Percentiles rank a stretch among this genome's conserved stretches.
phyloP scores from a whole-genome alignment of 2,888 invertebrate species.

The Platycheirus rosarum region DNA sequence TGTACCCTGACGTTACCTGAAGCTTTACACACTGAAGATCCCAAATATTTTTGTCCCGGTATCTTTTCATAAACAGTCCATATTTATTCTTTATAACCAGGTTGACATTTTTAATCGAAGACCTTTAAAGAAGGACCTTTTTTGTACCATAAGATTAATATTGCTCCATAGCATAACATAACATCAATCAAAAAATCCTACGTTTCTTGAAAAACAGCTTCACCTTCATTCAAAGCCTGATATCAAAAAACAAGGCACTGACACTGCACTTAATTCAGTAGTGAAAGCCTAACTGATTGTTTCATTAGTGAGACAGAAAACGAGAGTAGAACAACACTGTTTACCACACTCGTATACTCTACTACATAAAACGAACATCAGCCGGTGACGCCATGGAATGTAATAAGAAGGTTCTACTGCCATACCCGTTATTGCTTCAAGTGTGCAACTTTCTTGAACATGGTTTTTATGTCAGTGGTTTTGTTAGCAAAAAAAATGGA shows the following conservation, averaged over 20 bases:
- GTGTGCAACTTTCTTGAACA: conserved; percentile 72
- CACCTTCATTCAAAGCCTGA: conserved; percentile 52
- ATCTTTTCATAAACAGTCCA: no score
- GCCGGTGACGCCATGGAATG: no score
- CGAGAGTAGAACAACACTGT: conserved; percentile 63
- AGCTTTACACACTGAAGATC: no score
- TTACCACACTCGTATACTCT: conserved; percentile 4
- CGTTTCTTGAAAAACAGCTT: conserved; percentile 36
- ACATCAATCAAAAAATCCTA: conserved; percentile 2
- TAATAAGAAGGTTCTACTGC: conserved; percentile 53
- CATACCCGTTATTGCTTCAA: conserved; percentile 48
- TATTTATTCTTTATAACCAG: no score
- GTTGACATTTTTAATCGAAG: no score
- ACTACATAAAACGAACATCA: no score
- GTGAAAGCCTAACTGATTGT: conserved; percentile 70
- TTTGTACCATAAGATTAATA: no score
- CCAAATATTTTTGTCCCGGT: no score
- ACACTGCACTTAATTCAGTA: conserved; percentile 31
- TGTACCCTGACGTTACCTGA: no score
- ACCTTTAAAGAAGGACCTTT: no score
- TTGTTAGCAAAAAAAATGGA: conserved; percentile 35
- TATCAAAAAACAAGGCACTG: conserved; percentile 25
- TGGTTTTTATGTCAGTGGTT: conserved; percentile 71
- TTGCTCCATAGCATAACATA: no score
- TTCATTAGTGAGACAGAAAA: conserved; percentile 64